Evolutionary conservation across 2,113 vertebrate species (phyloP), one percentile per base, ranked within the genome.

Genomic region (Hyaena hyaena): DNA sequence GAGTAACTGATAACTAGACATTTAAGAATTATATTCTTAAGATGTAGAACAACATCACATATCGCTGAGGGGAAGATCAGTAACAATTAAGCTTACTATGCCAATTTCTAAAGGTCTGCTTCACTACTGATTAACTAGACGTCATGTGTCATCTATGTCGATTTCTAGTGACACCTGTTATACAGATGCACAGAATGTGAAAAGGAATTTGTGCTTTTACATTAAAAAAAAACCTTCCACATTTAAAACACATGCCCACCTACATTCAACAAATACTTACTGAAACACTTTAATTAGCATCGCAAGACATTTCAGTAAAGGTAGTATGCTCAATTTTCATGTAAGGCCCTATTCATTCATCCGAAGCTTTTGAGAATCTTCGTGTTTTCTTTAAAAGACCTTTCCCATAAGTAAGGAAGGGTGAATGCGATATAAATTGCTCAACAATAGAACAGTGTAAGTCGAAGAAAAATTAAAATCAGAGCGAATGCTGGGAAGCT

Each of bases 51-150:
- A 50, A 74, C 33, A 87, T 39, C 63, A 43, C 66, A 43, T 16
- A 76, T 24, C 65, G 93, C 77, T 74, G 21, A 84, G 39, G 63
- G 87, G 50, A 82, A 88, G 35, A 69, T 93, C 83, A 50, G 74
- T 80, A 74, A n/a, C 74, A 87, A 93, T 89, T 88, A 92, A 71
- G 48, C 50, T 84, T 63, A 71, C 81, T 8, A 50, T 10, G 65
- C 61, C 85, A 61, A 0, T 45, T 63, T 88, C 93, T 81, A 97
- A 97, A 96, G 94, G 92, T 88, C 97, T 92, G 53, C 71, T 90
- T 96, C 92, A 84, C 24, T 55, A 11, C 28, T 48, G 63, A 90
- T 94, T 95, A 88, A 96, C 66, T 26, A 39, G 61, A 45, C 95
- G 35, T 74, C 73, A 77, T 69, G 24, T 88, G 21, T 35, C 71